A percentile compares a stretch with the other conserved stretches of the same genome.
Conservation (phyloP, 2,888 invertebrate genomes). For the Conomelus anceps region DNA sequence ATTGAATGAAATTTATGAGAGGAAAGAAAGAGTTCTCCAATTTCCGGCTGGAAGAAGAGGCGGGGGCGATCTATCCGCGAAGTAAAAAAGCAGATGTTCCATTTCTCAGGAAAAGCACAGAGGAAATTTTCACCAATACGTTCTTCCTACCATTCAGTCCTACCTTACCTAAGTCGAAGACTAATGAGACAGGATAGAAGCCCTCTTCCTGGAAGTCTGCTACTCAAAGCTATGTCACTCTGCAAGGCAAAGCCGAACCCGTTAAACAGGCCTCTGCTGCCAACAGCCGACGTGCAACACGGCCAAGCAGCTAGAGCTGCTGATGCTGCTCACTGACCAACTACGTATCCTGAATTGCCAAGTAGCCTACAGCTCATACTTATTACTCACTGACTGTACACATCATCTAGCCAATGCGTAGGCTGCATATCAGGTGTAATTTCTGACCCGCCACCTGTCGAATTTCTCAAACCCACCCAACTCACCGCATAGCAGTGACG, state of each 20-base stretch:
- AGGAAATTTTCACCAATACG: constrained; percentile 2
- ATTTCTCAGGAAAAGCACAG: not conserved
- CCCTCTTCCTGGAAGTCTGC: constrained; percentile 6
- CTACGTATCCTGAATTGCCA: not conserved
- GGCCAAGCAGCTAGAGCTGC: no score
- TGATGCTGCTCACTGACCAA: no score
- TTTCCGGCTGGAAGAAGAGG: not conserved
- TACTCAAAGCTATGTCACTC: constrained; percentile 10
- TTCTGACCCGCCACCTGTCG: not conserved
- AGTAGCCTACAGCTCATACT: constrained; percentile 1
- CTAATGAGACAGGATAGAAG: constrained; percentile 11
- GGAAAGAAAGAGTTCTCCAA: not conserved
- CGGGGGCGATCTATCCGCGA: not conserved
- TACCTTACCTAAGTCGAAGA: constrained; percentile 9
- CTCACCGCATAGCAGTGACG: no score
- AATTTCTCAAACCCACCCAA: not conserved
- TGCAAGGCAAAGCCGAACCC: constrained; percentile 3
- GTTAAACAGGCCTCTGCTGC: not conserved
- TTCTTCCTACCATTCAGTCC: not conserved
- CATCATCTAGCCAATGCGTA: not conserved
- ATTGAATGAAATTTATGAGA: not conserved
- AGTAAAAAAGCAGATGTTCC: not conserved
- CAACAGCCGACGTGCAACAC: not conserved
- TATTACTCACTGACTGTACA: not conserved
- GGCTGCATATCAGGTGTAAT: not conserved